Base-by-base conservation (phyloP, 2,797 vertebrate genomes). In the Xerus rutilus region DNA sequence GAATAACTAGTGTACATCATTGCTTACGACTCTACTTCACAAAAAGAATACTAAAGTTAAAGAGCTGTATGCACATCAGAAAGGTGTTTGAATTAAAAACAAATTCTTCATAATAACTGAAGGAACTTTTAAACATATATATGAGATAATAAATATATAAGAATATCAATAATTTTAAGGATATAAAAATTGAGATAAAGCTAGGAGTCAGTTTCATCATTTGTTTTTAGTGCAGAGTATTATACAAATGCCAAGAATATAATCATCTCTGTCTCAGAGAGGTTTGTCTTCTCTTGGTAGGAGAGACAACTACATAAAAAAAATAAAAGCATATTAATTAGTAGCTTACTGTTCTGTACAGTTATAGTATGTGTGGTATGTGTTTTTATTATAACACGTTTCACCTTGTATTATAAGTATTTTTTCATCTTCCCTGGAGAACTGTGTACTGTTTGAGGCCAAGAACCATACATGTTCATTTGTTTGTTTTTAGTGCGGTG, bases 271-370 rank as follows among this genome's bases (percentile, higher is more conserved):
- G 30, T 12, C 43, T 52, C 57, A 65, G 1, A 77, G 43, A 11
- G 18, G 5, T 69, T 91, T 86, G 77, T 59, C 30, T 65, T 45
- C 43, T 73, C 21, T 92, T 89, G 77, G 35, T 32, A 25, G 54
- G 32, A 81, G 14, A 95, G 54, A 64, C 7, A 77, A 17, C 13
- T 64, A 94, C 72, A 15, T 83, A 84, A 88, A 79, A 93, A 86
- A 23, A 84, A 88, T 65, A 91, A 87, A 78, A 21, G 54, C 18
- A 57, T 20, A 57, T 72, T 88, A 77, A 49, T 96, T 92, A 62
- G 30, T 94, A 96, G n/a, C 84, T 85, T 96, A 86, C 32, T 96
- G 7, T 57, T 89, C 39, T 83, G 5, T 91, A 73, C 8, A 70
- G 64, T 93, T 85, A 54, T 74, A 43, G 10, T 89, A 54, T 73